Evolutionary conservation across 1,140 invertebrate species (phyloP).

Genomic region (Coboldia fuscipes): DNA sequence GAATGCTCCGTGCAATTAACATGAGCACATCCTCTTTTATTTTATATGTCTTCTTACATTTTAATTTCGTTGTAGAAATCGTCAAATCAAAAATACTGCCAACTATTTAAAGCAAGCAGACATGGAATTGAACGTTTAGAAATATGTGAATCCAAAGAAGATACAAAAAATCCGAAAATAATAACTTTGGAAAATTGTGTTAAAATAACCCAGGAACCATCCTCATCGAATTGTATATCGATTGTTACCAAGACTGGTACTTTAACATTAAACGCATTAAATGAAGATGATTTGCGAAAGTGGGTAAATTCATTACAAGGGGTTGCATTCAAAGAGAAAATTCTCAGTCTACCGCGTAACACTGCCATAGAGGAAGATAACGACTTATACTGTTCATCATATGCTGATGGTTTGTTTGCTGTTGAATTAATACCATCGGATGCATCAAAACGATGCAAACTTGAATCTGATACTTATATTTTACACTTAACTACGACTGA

Average conservation of each 20-base stretch:
- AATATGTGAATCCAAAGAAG: slow-evolving; percentile 58
- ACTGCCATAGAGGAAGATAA: slow-evolving; percentile 59
- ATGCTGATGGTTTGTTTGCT: slow-evolving; percentile 51
- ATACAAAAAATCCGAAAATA: slow-evolving; percentile 43
- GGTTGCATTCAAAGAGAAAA: slow-evolving; percentile 56
- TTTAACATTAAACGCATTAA: slow-evolving; percentile 45
- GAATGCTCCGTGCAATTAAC: not conserved
- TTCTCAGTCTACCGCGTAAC: slow-evolving; percentile 6
- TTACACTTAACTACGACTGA: slow-evolving; percentile 47
- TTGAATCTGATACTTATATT: slow-evolving; percentile 46
- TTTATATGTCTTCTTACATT: not conserved
- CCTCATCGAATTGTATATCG: slow-evolving; percentile 32
- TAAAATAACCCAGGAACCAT: slow-evolving; percentile 48
- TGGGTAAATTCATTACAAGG: slow-evolving; percentile 59
- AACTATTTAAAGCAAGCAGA: slow-evolving; percentile 58
- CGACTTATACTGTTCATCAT: slow-evolving; percentile 60
- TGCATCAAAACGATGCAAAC: slow-evolving; percentile 47
- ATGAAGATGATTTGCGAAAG: slow-evolving; percentile 45
- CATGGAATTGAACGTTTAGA: slow-evolving; percentile 63
- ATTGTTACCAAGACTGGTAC: slow-evolving; percentile 49
- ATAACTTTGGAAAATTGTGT: slow-evolving; percentile 67
- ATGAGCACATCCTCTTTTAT: not conserved
- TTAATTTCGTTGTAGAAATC: slow-evolving; percentile 10
- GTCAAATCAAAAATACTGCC: slow-evolving; percentile 15
- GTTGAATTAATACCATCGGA: slow-evolving; percentile 58